A percentile compares a stretch with the other conserved stretches of the same genome.
Conservation (phyloP, 2,113 vertebrate genomes). For the Heloderma charlesbogerti region DNA sequence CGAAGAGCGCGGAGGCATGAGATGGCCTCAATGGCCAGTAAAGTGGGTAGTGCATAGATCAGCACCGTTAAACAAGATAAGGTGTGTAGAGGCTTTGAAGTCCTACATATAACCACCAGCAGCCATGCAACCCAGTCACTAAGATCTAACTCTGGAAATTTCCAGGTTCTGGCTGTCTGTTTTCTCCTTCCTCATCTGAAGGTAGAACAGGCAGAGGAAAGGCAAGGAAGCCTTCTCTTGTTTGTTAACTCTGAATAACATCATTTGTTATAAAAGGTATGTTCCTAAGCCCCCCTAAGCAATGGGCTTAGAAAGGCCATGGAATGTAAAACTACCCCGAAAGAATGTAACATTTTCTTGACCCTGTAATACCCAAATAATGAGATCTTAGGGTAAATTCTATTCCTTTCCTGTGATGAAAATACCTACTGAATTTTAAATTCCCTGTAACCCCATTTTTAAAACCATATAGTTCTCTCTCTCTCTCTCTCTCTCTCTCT, state of each 20-base stretch:
- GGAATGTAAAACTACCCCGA: slow-evolving; percentile 70
- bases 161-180: slow-evolving; percentile 6
- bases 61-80: neutral
- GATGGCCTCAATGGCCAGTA: neutral
- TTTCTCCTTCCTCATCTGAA: slow-evolving; percentile 20
- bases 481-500: neutral
- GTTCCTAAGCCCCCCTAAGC: slow-evolving; percentile 72
- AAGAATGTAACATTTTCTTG: slow-evolving; percentile 77
- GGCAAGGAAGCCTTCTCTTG: slow-evolving; percentile 25
- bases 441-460: slow-evolving; percentile 47
- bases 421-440: slow-evolving; percentile 49
- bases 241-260: slow-evolving; percentile 60
- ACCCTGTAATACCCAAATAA: slow-evolving; percentile 70
- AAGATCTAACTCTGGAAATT: neutral
- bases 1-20: too few relatives aligned
- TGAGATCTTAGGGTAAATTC: slow-evolving; percentile 48
- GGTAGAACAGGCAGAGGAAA: slow-evolving; percentile 26
- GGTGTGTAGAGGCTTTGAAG: too few relatives aligned
- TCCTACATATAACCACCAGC: too few relatives aligned
- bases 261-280: slow-evolving; percentile 66
- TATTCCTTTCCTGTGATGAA: neutral
- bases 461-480: slow-evolving; percentile 26
- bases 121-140: neutral
- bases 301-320: slow-evolving; percentile 70
- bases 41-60: neutral